Evolutionary conservation across 2,113 vertebrate species (phyloP), one percentile per base, ranked within the genome.

Genomic region (Actenoides hombroni): DNA sequence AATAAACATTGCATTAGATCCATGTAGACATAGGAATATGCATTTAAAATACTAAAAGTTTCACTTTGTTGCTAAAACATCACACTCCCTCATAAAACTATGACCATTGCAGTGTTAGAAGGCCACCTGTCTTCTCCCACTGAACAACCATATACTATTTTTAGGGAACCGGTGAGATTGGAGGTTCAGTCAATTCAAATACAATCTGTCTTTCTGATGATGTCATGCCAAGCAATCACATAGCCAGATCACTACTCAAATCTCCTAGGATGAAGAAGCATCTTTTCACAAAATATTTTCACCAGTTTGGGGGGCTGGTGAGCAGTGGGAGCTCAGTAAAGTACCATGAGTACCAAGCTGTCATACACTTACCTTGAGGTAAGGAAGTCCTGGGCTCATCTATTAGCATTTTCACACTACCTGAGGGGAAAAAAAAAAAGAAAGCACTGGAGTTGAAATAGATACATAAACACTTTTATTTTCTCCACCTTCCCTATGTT

Each of bases 281-380:
- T 2, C 9, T 42, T 83, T 51, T 24, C 65, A 40, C 37, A 54
- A 44, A 57, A 4, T 53, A 2, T 39, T 74, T 65, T 63, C 46
- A 29, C 11, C 5, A 0, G 1, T 67, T 42, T 35, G 60, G 31
- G 18, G 17, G 65, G 35, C 42, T 37, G 42, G 7, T 5, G 18
- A 54, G 54, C n/a, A 39, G 40, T 4, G 5, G 2, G 16, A 69
- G 13, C 74, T 69, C 29, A n/a, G 37, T 10, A 21, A 73, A 68
- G 6, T 5, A 18, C n/a, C 25, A 26, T 0, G 0, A 48, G 33
- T 8, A 69, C 33, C 26, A 53, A 48, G 61, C 44, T 53, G 61
- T 85, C 29, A 64, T 39, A 53, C 4, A 4, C 40, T 28, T n/a
- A 79, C 39, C 33, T 56, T 33, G 16, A 44, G 39, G 4, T 8